Evolutionary conservation across 1,140 invertebrate genomes (phyloP), one percentile per base, ranked within the genome.

Genomic region (Eulimnadia texana): DNA sequence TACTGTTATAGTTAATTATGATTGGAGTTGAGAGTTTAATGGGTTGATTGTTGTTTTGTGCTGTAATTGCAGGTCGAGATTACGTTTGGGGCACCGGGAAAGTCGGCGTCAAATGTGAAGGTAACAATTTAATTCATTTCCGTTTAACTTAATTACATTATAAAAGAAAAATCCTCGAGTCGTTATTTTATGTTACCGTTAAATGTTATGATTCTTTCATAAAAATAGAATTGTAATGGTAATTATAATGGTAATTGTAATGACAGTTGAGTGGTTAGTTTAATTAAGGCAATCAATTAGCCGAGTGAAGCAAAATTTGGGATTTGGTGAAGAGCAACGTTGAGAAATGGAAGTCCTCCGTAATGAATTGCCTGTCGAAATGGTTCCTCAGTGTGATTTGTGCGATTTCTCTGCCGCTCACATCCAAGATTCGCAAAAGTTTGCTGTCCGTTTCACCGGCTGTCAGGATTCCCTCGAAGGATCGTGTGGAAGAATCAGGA

Each of bases 51-150:
- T 25, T 49, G 11, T 54, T 50, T 53, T 55, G 59, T 66, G 53
- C 49, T 64, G 55, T 67, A 27, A 64, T 72, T 72, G 2, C 62
- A 82, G 80, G 80, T 72, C 74, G 77, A 68, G 80, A 81, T 70
- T 82, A 81, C 67, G 79, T 82, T 65, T 82, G 79, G 79, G 80
- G 80, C 56, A 75, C 74, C 33, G 79, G 79, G 57, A 75, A 72
- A 71, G 73, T 80, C 62, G 80, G 77, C 23, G 68, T 73, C 24
- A 72, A 73, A 64, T 79, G 77, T 68, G 73, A 75, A 71, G 74
- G 77, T 79, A 71, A 73, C 74, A 61, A 53, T 51, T n/a, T n/a
- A n/a, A 49, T 52, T 50, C 49, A 63, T 33, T 52, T 53, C 49
- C n/a, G n/a, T n/a, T n/a, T n/a, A n/a, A n/a, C n/a, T n/a, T n/a